phyloP scores from a whole-genome alignment of 2,888 invertebrate species.

The Drosophila atripex region DNA sequence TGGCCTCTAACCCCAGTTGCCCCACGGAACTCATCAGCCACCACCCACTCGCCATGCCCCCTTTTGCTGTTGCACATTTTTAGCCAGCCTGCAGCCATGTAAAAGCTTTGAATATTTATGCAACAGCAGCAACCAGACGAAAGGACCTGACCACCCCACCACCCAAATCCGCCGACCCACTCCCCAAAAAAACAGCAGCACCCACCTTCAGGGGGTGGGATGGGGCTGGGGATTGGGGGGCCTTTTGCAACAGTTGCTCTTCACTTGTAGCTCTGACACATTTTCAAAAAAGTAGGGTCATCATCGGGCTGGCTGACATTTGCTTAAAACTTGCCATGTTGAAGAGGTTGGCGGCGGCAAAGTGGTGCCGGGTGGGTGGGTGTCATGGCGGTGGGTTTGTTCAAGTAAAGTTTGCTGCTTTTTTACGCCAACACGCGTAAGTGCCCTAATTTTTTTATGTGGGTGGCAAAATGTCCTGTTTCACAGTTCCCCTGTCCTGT shows the following conservation, averaged over 20 bases:
- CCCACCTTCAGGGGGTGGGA: not conserved
- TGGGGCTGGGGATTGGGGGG: constrained; percentile 5
- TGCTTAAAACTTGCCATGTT: constrained; percentile 67
- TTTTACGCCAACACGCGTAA: constrained; percentile 77
- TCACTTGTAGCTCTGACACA: constrained; percentile 78
- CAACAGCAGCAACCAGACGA: constrained; percentile 51
- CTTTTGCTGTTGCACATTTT: constrained; percentile 73
- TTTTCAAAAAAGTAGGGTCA: constrained; percentile 76
- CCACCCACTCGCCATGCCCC: constrained; percentile 10
- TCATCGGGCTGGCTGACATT: constrained; percentile 73
- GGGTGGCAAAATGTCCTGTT: constrained; percentile 36
- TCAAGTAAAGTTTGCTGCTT: constrained; percentile 66
- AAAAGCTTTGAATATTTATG: constrained; percentile 79
- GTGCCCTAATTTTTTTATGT: constrained; percentile 70
- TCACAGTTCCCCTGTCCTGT: constrained; percentile 12
- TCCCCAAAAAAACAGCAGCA: not conserved
- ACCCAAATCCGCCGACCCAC: constrained; percentile 1
- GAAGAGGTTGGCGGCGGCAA: constrained; percentile 8
- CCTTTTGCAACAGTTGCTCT: constrained; percentile 73
- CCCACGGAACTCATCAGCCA: constrained; percentile 19
- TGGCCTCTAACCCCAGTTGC: constrained; percentile 25
- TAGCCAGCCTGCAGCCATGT: constrained; percentile 77
- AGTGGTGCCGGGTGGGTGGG: constrained; percentile 1
- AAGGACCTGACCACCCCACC: constrained; percentile 26
- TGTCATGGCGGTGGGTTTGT: constrained; percentile 6